Conservation (phyloP, 1,140 invertebrate genomes). For the Trachymyrmex cornetzi region DNA sequence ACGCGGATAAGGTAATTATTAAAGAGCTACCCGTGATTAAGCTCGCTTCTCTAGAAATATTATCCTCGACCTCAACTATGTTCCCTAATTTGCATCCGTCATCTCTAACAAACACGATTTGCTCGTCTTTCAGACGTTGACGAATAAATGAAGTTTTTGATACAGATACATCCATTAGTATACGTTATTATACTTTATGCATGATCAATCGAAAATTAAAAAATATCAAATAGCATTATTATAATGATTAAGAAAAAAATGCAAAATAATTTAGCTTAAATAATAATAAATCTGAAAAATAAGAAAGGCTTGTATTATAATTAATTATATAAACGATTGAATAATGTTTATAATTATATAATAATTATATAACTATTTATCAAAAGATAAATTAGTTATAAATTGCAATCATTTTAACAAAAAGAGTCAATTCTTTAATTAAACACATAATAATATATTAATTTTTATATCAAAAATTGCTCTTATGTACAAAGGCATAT, state of each 20-base stretch:
- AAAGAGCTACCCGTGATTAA: slow-evolving; percentile 54
- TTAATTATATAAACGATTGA: background rate
- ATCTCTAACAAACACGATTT: slow-evolving; percentile 55
- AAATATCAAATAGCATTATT: background rate
- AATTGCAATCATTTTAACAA: background rate
- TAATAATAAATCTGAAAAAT: background rate
- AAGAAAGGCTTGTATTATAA: background rate
- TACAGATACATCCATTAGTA: slow-evolving; percentile 8
- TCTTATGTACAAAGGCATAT: background rate
- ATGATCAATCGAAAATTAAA: background rate
- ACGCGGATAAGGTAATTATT: slow-evolving; percentile 47
- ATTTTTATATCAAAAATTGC: background rate
- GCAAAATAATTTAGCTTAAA: slow-evolving; percentile 11
- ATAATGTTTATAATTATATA: background rate
- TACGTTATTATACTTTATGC: background rate
- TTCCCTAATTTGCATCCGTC: slow-evolving; percentile 59
- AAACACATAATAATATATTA: background rate
- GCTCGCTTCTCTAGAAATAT: slow-evolving; percentile 48
- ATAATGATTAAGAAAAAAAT: background rate
- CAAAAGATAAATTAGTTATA: background rate
- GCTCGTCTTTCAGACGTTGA: slow-evolving; percentile 46
- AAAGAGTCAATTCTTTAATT: background rate
- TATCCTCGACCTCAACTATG: slow-evolving; percentile 27
- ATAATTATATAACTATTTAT: background rate
- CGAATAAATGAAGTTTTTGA: slow-evolving; percentile 45